Evolutionary conservation across 1,140 invertebrate genomes (phyloP), one percentile per base, ranked within the genome.

Genomic region (Drosophila biarmipes): DNA sequence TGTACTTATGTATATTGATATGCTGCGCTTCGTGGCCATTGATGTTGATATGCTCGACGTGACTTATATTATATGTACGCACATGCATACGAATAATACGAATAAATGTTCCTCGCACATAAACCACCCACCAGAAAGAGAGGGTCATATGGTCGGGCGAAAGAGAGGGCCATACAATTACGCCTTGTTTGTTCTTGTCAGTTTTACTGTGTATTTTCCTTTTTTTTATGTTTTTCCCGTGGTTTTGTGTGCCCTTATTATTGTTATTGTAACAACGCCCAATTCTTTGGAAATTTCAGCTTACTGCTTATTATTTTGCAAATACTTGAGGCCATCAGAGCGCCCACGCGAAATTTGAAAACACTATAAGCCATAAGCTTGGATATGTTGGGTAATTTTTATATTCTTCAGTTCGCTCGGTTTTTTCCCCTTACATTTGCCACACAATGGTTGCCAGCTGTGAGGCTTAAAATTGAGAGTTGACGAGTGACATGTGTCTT

Each of bases 31-130:
- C 56, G 72, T 74, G 54, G 63, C 62, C 58, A 69, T 85, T 81
- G 77, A 62, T 85, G 73, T 66, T 85, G 73, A 80, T 86, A 80
- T 81, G 81, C 59, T 63, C 63, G 62, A 85, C 68, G 73, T 78
- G 82, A 81, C 81, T 76, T 54, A 62, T 45, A 54, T 52, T 57
- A 57, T 27, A 62, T 53, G 35, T 54, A 66, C 52, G 67, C 45
- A 75, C 62, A 67, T 61, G 61, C 56, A 68, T 27, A 56, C 54
- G 68, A 46, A 66, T 73, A 62, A 66, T 69, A 79, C 61, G 78
- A 51, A 52, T 57, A 77, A 55, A 71, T 49, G 59, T 57, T 31
- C 24, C n/a, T 52, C 8, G 15, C 31, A 31, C 56, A 62, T 29
- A 58, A 57, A 43, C 57, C 29, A 45, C 55, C 61, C 31, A 42